phyloP scores from a whole-genome alignment of 2,797 vertebrate genomes.

The Amblyopsis hoosieri region DNA sequence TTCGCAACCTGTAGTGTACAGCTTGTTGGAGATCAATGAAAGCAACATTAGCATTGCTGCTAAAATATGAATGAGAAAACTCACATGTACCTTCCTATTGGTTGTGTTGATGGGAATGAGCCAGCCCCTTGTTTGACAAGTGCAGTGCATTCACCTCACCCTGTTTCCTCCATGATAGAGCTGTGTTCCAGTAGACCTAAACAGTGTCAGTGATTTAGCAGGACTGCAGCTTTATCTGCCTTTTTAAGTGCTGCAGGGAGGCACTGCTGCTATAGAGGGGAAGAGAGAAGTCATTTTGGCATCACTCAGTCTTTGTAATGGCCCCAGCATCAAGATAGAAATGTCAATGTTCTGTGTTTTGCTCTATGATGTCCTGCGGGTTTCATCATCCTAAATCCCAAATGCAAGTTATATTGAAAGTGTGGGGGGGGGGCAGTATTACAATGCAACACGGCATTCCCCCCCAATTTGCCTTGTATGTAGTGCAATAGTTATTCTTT shows the following conservation, averaged over 20 bases:
- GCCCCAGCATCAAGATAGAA: slow-evolving; percentile 48
- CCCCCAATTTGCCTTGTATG: neutral
- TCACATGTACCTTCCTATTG: no score
- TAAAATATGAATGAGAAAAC: no score
- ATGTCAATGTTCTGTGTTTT: slow-evolving; percentile 42
- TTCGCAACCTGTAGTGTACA: no score
- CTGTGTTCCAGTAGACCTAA: slow-evolving; percentile 5
- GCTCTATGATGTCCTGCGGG: slow-evolving; percentile 29
- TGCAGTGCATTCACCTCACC: neutral
- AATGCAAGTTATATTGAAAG: no score
- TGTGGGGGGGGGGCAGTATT: slow-evolving; percentile 4
- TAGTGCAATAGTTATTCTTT: neutral
- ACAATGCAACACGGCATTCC: neutral
- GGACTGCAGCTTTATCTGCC: slow-evolving; percentile 15
- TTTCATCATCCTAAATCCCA: slow-evolving; percentile 20
- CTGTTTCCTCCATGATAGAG: neutral
- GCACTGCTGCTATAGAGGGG: slow-evolving; percentile 19
- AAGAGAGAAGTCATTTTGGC: slow-evolving; percentile 49
- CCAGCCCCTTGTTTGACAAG: no score
- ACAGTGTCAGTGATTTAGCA: slow-evolving; percentile 17
- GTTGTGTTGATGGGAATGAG: no score
- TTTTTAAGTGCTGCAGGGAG: slow-evolving; percentile 25
- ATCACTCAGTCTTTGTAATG: slow-evolving; percentile 51
- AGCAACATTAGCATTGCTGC: no score
- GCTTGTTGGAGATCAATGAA: no score